Base-by-base conservation (phyloP, 2,797 vertebrate species). In the Geotrypetes seraphini region DNA sequence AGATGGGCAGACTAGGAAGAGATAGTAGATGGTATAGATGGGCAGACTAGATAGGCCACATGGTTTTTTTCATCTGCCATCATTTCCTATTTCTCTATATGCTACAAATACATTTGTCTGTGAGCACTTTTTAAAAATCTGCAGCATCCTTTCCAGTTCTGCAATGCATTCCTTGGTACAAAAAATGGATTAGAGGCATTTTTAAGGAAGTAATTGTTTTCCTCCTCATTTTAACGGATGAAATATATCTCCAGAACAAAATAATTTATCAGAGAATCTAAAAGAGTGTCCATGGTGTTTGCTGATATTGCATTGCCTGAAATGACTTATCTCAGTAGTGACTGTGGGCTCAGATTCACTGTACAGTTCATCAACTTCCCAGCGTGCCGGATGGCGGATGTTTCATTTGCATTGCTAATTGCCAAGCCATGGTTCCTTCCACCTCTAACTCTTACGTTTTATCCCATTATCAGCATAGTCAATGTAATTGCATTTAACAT, bases 361-460 rank as follows among this genome's bases (percentile, higher is more conserved):
- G 81, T 84, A 95, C 89, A 96, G 92, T 91, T 96, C 92, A 98
- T 97, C 93, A 96, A 92, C 90, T 89, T 90, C 94, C 79, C 93
- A 97, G 95, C 91, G 87, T 83, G 92, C 59, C 83, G 75, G 79
- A 88, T 85, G 87, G 87, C 89, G 85, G 88, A 85, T 85, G 77
- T 87, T 88, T 92, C 88, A 91, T 95, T 92, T 96, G 89, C 91
- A 84, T 83, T 78, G 72, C 73, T 86, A 87, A 86, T 86, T 86
- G 81, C 74, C 72, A 83, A 84, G 78, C 78, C 73, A 76, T 71
- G 74, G 74, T 78, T 79, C 69, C 74, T 36, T 57, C 76, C 81
- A 83, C 80, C 83, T 82, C 80, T 82, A 80, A 84, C 80, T 79
- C 78, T 69, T 80, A 71, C 13, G 71, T 66, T 79, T 77, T 81